Base-by-base conservation (phyloP, 2,888 invertebrate genomes). In the Synergus laeviventris region DNA sequence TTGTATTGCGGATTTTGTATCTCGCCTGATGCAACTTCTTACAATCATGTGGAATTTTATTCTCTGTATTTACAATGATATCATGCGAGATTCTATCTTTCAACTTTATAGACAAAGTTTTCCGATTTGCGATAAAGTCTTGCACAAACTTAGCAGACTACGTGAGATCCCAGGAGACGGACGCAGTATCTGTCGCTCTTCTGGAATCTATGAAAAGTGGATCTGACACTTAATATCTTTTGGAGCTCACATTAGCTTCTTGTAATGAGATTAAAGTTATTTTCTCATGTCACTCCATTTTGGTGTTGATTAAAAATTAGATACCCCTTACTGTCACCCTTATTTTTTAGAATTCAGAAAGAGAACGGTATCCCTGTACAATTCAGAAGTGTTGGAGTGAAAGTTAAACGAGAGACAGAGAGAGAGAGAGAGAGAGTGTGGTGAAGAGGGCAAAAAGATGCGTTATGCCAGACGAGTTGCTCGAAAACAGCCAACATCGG, bases 401-500 rank as follows among this genome's bases (percentile, higher is more conserved):
- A 74, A 64, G 31, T 70, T n/a, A 54, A 60, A 56, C 38, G 74
- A 74, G 76, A 61, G 49, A 60, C n/a, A n/a, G n/a, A n/a, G n/a
- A n/a, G n/a, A n/a, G n/a, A n/a, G n/a, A n/a, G n/a, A n/a, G n/a
- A n/a, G n/a, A n/a, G n/a, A 31, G 31, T 5, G 31, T 5, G 31
- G 7, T 31, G 5, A 5, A 31, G 31, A 5, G 31, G 7, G 7
- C 31, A 21, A 59, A 73, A 79, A 61, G 75, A 75, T 70, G 70
- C 70, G 31, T 70, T 70, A 49, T 70, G 49, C 70, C 31, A 36
- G 31, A 79, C 24, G 45, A 80, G 74, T 70, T 31, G 61, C 59
- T 66, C 74, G 80, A 82, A 85, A 85, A 79, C 84, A 83, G 85
- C 81, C 83, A 54, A 76, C 83, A 84, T 87, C 87, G 86, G 86